Percentiles rank a stretch among this genome's conserved stretches.
Conservation (phyloP, 2,888 invertebrate species). For the Colletes collaris region DNA sequence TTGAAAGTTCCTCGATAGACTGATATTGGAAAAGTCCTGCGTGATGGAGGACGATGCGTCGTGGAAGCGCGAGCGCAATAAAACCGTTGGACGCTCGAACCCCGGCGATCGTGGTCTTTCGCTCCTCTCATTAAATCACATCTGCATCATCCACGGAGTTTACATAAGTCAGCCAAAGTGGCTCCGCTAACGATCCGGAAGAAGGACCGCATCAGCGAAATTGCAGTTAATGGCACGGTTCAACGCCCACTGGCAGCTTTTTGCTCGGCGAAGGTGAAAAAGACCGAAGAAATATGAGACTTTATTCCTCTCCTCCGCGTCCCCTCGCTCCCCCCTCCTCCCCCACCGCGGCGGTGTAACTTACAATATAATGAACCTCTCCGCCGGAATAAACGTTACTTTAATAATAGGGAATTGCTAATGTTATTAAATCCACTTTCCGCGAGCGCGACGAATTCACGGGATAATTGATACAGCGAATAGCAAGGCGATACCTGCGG, state of each 20-base stretch:
- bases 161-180: constrained; percentile 74
- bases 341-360: constrained; percentile 39
- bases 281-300: constrained; percentile 67
- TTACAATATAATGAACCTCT: constrained; percentile 67
- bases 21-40: not conserved
- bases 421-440: constrained; percentile 60
- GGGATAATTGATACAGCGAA: constrained; percentile 48
- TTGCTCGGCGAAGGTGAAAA: constrained; percentile 67
- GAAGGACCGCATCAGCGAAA: constrained; percentile 74
- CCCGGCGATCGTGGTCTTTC: constrained; percentile 37
- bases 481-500: constrained; percentile 10
- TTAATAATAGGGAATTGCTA: constrained; percentile 57
- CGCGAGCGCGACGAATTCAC: constrained; percentile 35
- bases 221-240: constrained; percentile 75
- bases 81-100: constrained; percentile 19
- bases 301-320: constrained; percentile 51
- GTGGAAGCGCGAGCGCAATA: constrained; percentile 2
- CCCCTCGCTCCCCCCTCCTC: not conserved
- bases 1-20: too few relatives aligned
- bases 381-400: constrained; percentile 49
- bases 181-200: constrained; percentile 77
- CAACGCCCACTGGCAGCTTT: constrained; percentile 72
- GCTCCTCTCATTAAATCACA: constrained; percentile 66
- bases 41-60: constrained; percentile 2
- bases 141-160: constrained; percentile 68